Conservation (phyloP, 2,888 invertebrate genomes). For the Oeneis ivallda region DNA sequence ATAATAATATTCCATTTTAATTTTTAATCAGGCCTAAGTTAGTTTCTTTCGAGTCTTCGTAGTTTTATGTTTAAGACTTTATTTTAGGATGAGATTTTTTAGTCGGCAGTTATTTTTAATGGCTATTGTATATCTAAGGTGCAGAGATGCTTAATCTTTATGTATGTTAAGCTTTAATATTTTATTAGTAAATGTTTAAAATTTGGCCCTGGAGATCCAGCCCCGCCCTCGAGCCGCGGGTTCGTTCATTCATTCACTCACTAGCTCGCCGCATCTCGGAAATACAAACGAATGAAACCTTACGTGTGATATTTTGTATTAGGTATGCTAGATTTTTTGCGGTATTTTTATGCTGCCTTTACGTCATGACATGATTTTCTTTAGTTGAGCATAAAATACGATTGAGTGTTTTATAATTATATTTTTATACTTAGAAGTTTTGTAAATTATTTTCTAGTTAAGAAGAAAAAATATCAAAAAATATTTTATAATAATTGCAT, state of each 20-base stretch:
- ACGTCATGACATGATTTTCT: conserved; percentile 55
- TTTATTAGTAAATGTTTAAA: conserved; percentile 82
- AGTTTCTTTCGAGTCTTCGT: conserved; percentile 70
- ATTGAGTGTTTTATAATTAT: conserved; percentile 63
- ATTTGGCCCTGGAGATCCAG: conserved; percentile 65
- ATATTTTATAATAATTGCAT: conserved; percentile 45
- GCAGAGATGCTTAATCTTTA: conserved; percentile 82
- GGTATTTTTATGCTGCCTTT: conserved; percentile 64
- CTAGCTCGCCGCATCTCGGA: conserved; percentile 40
- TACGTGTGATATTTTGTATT: conserved; percentile 77
- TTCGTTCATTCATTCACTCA: conserved; percentile 36
- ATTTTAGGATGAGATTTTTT: conserved; percentile 82
- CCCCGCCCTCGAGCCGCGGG: conserved; percentile 47
- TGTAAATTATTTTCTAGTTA: conserved; percentile 76
- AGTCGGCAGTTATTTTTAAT: conserved; percentile 81
- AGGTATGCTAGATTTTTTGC: conserved; percentile 70
- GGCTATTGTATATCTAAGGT: conserved; percentile 81
- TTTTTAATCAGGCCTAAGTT: conserved; percentile 76
- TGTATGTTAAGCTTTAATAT: conserved; percentile 83
- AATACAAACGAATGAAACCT: conserved; percentile 57
- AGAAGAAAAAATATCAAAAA: conserved; percentile 46
- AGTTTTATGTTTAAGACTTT: conserved; percentile 79
- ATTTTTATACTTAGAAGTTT: conserved; percentile 76
- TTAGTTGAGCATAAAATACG: conserved; percentile 59
- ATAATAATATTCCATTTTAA: conserved; percentile 53